phyloP scores from a whole-genome alignment of 1,140 invertebrate species.

The Dendrolimus punctatus region DNA sequence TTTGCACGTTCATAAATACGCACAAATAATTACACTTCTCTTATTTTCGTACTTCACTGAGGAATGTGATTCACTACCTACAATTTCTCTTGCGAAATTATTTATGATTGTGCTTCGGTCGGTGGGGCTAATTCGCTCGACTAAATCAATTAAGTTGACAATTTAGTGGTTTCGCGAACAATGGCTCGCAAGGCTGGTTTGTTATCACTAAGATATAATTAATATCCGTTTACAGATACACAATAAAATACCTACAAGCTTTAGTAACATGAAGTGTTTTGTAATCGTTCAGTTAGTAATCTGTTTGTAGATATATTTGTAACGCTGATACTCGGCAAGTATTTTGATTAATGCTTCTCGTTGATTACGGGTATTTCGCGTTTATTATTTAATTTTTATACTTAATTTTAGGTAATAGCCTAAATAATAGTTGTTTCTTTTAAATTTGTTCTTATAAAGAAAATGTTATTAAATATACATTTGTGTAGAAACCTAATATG shows the following conservation, averaged over 20 bases:
- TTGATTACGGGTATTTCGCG: too few relatives aligned
- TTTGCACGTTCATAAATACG: not conserved
- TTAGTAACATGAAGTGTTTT: conserved; percentile 6
- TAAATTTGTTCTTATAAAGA: too few relatives aligned
- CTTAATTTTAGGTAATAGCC: too few relatives aligned
- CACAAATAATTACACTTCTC: not conserved
- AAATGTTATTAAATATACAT: too few relatives aligned
- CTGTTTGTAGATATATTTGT: conserved; percentile 1
- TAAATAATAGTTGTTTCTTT: too few relatives aligned
- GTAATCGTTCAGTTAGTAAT: conserved; percentile 3
- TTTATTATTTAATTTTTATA: too few relatives aligned
- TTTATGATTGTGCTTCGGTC: too few relatives aligned
- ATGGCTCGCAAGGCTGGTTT: conserved; percentile 12
- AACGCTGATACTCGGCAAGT: not conserved
- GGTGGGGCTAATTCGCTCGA: too few relatives aligned
- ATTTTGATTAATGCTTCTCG: not conserved
- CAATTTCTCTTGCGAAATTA: too few relatives aligned
- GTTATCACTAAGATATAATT: conserved; percentile 22
- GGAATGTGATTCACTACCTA: too few relatives aligned
- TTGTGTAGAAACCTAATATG: too few relatives aligned
- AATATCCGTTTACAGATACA: conserved; percentile 12
- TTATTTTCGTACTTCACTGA: not conserved
- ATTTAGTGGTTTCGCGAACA: conserved; percentile 14
- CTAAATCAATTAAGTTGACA: conserved; percentile 11
- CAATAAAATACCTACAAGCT: conserved; percentile 13